A percentile compares a stretch with the other conserved stretches of the same genome.
These are phyloP conservation scores for Neotragus pygmaeus DNA, from an alignment of 2,113 vertebrate genomes.

Conservation along the genomic window DNA sequence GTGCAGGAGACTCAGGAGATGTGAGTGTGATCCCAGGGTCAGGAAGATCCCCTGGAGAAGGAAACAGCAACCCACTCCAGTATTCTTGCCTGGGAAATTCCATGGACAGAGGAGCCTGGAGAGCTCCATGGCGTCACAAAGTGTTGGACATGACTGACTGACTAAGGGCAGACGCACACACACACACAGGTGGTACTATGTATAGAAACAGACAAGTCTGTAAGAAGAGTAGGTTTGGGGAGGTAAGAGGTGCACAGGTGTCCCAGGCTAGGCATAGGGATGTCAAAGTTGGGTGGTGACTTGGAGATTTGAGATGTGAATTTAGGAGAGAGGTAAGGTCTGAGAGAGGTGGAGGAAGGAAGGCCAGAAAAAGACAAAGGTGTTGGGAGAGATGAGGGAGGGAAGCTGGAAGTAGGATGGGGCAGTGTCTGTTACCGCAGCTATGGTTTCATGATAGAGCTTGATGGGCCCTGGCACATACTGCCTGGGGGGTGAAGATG, in stretches of 20 bases:
- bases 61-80: background rate
- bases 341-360: background rate
- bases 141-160: background rate
- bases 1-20: background rate
- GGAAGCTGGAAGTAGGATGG: background rate
- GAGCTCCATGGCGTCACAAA: background rate
- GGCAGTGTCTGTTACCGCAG: background rate
- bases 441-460: background rate
- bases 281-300: background rate
- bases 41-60: background rate
- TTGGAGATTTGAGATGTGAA: background rate
- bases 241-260: background rate
- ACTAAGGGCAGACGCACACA: background rate
- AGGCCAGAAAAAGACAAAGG: background rate
- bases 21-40: background rate
- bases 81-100: background rate
- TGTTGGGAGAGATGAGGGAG: background rate
- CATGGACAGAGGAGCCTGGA: background rate
- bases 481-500: background rate
- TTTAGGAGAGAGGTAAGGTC: background rate
- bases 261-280: background rate
- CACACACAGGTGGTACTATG: background rate
- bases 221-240: background rate
- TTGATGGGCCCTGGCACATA: background rate
- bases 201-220: background rate